Percentiles rank a stretch among this genome's conserved stretches.
Conservation (phyloP, 2,888 invertebrate genomes). For the Plagiodera versicolora region DNA sequence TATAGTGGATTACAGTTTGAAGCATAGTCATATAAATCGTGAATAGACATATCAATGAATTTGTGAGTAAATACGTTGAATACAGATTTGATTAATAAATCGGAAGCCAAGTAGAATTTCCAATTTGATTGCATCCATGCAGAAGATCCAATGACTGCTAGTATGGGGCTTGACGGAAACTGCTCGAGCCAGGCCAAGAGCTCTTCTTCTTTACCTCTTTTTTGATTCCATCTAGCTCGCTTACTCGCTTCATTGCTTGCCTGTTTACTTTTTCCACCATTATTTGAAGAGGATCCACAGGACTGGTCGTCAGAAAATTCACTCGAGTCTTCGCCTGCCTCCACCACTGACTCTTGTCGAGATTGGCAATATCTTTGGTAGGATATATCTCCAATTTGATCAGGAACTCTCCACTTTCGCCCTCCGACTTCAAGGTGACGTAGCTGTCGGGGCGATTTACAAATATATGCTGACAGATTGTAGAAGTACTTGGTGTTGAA, state of each 20-base stretch:
- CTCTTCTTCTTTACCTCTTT: constrained; percentile 19
- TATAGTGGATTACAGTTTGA: too few relatives aligned
- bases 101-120: too few relatives aligned
- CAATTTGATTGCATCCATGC: too few relatives aligned
- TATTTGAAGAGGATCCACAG: constrained; percentile 16
- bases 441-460: background rate
- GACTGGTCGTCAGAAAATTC: constrained; percentile 15
- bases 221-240: constrained; percentile 8
- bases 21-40: too few relatives aligned
- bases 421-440: background rate
- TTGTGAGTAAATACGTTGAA: too few relatives aligned
- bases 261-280: background rate
- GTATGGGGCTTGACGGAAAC: constrained; percentile 16
- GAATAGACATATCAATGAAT: too few relatives aligned
- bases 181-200: constrained; percentile 12
- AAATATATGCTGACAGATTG: too few relatives aligned
- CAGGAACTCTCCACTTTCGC: constrained; percentile 6
- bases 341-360: constrained; percentile 20
- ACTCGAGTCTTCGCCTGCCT: constrained; percentile 7
- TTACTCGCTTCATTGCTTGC: constrained; percentile 8
- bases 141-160: constrained; percentile 6
- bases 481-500: too few relatives aligned
- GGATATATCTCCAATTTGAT: constrained; percentile 11
- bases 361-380: constrained; percentile 12
- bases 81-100: too few relatives aligned